Evolutionary conservation across 2,113 vertebrate genomes (phyloP).

Genomic region (Motacilla alba): DNA sequence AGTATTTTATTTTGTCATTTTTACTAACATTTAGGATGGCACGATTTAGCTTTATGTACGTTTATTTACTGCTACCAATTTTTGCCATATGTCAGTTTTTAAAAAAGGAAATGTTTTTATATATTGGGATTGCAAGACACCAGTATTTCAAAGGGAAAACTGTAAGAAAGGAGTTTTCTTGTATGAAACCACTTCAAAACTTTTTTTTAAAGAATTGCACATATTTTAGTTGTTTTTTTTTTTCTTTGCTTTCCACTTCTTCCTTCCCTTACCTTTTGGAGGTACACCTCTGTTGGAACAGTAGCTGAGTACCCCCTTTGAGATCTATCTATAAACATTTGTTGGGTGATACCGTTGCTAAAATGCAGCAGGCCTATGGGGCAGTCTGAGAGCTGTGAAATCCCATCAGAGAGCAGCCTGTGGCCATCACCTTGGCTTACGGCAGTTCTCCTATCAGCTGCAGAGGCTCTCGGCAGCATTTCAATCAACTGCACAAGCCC

Average conservation of each 20-base stretch:
- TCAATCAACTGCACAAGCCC: background rate
- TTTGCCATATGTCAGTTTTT: conserved; percentile 59
- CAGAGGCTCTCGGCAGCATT: background rate
- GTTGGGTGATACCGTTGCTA: background rate
- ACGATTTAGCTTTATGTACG: conserved; percentile 51
- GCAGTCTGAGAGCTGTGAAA: background rate
- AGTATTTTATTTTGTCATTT: conserved; percentile 74
- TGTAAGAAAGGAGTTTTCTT: background rate
- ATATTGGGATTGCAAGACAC: background rate
- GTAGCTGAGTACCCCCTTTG: background rate
- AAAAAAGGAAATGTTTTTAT: conserved; percentile 20
- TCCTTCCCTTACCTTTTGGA: background rate
- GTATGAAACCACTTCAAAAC: background rate
- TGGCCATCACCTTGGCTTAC: background rate
- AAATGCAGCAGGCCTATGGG: background rate
- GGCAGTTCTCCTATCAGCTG: background rate
- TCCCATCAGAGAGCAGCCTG: background rate
- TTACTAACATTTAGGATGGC: conserved; percentile 61
- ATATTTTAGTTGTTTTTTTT: background rate
- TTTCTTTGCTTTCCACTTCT: background rate
- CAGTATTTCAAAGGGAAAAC: conserved; percentile 2
- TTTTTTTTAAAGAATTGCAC: background rate
- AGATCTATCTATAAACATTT: background rate
- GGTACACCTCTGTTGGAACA: background rate
- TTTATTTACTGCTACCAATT: conserved; percentile 67